phyloP scores from a whole-genome alignment of 2,888 invertebrate species.

The Danaus chrysippus region DNA sequence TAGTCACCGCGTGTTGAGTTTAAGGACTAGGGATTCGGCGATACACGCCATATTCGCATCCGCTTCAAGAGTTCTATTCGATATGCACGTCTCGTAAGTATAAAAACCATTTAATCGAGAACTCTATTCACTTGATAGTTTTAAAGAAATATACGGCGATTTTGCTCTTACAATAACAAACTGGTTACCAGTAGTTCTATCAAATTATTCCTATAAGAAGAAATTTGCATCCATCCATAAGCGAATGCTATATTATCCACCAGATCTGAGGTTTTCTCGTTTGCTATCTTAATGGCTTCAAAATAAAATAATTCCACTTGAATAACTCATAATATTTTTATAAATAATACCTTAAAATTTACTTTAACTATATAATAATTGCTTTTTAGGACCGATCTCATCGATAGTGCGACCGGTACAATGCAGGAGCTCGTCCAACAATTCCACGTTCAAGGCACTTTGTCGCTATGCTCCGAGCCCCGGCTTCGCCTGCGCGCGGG shows the following conservation, averaged over 20 bases:
- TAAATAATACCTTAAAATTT: not conserved
- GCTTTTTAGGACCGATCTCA: constrained; percentile 57
- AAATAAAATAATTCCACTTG: not conserved
- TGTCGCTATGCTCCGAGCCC: constrained; percentile 31
- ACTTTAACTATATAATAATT: no score
- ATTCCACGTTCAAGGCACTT: constrained; percentile 44
- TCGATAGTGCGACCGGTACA: constrained; percentile 57
- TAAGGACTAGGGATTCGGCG: constrained; percentile 36
- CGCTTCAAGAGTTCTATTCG: constrained; percentile 51
- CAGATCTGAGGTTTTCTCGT: no score
- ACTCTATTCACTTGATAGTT: no score
- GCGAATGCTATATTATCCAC: no score
- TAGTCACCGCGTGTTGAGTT: constrained; percentile 53
- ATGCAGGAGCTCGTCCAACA: constrained; percentile 53
- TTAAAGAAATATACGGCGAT: no score
- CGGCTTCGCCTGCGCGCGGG: constrained; percentile 42
- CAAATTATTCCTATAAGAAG: no score
- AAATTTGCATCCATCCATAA: no score
- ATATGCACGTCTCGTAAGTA: constrained; percentile 54
- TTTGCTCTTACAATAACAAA: no score
- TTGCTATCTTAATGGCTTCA: not conserved
- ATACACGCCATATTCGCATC: constrained; percentile 41
- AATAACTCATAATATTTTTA: not conserved
- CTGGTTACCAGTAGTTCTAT: no score
- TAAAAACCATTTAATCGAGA: not conserved